Conservation (phyloP, 2,888 invertebrate species). For the Harmothoe impar region DNA sequence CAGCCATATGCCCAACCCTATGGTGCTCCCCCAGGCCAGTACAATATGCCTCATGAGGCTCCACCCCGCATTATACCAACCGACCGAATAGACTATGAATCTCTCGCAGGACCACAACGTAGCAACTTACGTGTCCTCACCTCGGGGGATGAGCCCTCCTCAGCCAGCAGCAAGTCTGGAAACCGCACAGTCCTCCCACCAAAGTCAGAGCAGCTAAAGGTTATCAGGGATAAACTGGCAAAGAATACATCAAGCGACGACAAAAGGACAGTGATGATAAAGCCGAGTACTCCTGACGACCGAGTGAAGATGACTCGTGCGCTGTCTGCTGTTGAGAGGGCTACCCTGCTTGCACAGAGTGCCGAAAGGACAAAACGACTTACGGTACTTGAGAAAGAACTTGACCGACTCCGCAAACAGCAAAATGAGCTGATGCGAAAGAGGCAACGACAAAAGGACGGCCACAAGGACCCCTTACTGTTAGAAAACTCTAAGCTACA, state of each 20-base stretch:
- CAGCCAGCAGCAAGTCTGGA: background rate
- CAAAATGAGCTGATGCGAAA: conserved; percentile 80
- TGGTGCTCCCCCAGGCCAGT: background rate
- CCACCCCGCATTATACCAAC: background rate
- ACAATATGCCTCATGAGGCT: background rate
- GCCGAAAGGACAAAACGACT: conserved; percentile 58
- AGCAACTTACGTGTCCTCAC: conserved; percentile 46
- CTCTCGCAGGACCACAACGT: conserved; percentile 8
- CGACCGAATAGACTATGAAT: background rate
- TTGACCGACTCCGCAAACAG: conserved; percentile 75
- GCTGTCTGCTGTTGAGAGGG: background rate
- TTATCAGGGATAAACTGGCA: background rate
- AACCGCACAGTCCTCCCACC: conserved; percentile 61
- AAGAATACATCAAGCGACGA: background rate
- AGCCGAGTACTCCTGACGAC: background rate
- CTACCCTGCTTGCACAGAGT: conserved; percentile 33
- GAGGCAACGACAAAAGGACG: conserved; percentile 75
- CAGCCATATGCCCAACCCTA: background rate
- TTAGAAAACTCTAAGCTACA: conserved; percentile 78
- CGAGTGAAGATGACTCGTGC: background rate
- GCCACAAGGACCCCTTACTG: conserved; percentile 80
- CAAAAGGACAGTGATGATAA: conserved; percentile 21
- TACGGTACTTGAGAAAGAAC: conserved; percentile 70
- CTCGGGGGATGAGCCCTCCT: background rate
- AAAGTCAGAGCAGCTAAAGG: conserved; percentile 43